Evolutionary conservation across 2,797 vertebrate genomes (phyloP), one percentile per base, ranked within the genome.

Genomic region (Melanotaenia maccullochi): DNA sequence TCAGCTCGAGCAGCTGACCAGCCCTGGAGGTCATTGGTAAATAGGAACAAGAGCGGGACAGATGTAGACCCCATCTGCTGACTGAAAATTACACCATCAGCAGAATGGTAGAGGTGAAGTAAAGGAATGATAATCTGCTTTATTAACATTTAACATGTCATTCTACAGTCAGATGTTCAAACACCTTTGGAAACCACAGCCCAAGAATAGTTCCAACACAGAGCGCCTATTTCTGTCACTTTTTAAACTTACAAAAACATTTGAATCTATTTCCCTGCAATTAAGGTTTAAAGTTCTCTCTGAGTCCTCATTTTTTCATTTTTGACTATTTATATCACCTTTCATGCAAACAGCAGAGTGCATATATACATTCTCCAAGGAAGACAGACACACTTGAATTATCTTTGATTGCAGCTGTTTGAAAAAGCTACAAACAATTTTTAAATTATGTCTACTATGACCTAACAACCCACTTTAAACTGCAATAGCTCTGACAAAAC

Each of bases 61-160:
- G 78, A 85, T 86, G 73, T 52, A 54, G 71, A 68, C 44, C 65
- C 82, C 84, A 87, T 86, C 85, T 89, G 81, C 73, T 33, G 32
- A 35, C 65, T 35, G 60, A 42, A 20, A 69, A 68, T 74, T 42
- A 77, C 38, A 76, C 49, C 52, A 44, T 76, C 66, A 77, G 47
- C 62, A 57, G 60, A 63, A 32, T 61, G n/a, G 33, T n/a, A 33
- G 74, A 71, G 57, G 73, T 68, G 66, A 72, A 77, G 65, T 65
- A 65, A 59, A 61, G 58, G 35, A 1, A 4, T 58, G 66, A 65
- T 40, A 22, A 57, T 66, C 55, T 44, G 58, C 57, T 65, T 62
- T 16, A 44, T 56, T 13, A 32, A 38, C 32, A 49, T 20, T 24
- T 20, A 64, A 30, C 18, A 38, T 55, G 60, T 28, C 11, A 30